These are phyloP conservation scores for Lasioglossum marginatum DNA, from an alignment of 2,888 invertebrate genomes.

Conservation along the genomic window DNA sequence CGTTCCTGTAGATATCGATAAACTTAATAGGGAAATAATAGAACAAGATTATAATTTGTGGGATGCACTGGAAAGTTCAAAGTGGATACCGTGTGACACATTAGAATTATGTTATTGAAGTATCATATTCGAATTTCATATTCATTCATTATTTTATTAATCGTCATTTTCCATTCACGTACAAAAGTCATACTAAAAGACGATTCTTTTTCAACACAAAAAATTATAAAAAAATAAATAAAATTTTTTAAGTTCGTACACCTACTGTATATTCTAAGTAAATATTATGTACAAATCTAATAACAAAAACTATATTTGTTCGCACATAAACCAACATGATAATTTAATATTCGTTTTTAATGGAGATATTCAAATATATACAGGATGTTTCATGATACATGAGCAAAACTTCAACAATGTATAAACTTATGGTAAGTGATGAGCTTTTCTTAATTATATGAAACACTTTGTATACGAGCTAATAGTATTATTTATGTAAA, in stretches of 20 bases:
- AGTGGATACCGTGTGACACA: constrained; percentile 93
- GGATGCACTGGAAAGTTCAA: constrained; percentile 93
- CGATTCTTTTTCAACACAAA: not conserved
- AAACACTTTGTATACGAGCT: not conserved
- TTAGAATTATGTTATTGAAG: constrained; percentile 87
- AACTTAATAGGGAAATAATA: constrained; percentile 90
- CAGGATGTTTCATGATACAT: not conserved
- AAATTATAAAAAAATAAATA: constrained; percentile 13
- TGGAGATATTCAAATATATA: constrained; percentile 5
- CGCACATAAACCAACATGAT: constrained; percentile 9
- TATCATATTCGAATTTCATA: not conserved
- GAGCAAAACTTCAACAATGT: not conserved
- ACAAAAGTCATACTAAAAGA: constrained; percentile 7
- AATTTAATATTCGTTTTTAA: constrained; percentile 17
- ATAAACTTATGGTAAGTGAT: not conserved
- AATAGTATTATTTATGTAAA: not conserved
- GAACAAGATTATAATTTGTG: constrained; percentile 92
- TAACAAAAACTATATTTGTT: constrained; percentile 16
- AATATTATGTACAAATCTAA: constrained; percentile 2
- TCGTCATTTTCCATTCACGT: constrained; percentile 2
- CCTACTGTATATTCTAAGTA: not conserved
- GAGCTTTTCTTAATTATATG: not conserved
- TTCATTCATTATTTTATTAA: constrained; percentile 25
- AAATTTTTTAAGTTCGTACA: not conserved
- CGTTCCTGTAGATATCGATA: constrained; percentile 90